Conservation (phyloP, 2,113 vertebrate species). For the Phylloscopus trochilus region DNA sequence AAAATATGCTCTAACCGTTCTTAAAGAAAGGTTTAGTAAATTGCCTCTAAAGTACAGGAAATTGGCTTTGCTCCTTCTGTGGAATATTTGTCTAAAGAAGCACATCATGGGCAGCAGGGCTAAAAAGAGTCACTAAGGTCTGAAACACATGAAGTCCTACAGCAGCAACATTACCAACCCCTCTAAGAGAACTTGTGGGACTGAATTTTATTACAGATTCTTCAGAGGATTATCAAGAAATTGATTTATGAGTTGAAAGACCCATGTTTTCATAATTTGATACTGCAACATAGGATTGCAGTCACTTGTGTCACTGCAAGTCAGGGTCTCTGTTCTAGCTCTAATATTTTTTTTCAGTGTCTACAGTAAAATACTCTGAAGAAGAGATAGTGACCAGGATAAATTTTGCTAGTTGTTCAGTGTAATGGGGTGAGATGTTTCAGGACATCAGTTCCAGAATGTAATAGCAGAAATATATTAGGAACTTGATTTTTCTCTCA, state of each 20-base stretch:
- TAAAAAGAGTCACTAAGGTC: conserved; percentile 5
- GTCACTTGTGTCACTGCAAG: background rate
- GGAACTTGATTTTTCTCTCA: background rate
- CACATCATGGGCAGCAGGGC: background rate
- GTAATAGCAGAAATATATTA: background rate
- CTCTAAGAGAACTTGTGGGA: background rate
- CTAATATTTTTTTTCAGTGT: background rate
- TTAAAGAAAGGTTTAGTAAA: conserved; percentile 36
- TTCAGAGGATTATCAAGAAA: conserved; percentile 6
- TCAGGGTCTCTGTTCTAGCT: background rate
- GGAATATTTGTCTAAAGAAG: conserved; percentile 22
- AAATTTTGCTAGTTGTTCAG: background rate
- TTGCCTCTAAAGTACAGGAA: conserved; percentile 27
- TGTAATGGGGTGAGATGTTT: background rate
- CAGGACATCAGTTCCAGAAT: background rate
- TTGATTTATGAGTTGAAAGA: conserved; percentile 35
- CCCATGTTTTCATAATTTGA: background rate
- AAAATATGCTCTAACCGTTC: background rate
- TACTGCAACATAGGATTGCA: background rate
- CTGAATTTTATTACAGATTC: conserved; percentile 14
- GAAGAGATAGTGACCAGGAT: background rate
- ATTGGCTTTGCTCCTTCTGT: background rate
- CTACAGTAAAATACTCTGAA: background rate
- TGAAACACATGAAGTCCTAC: background rate
- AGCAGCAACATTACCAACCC: background rate